A percentile compares a stretch with the other conserved stretches of the same genome.
These are phyloP conservation scores for Meta bourneti DNA, from an alignment of 2,888 invertebrate species.

Conservation along the genomic window DNA sequence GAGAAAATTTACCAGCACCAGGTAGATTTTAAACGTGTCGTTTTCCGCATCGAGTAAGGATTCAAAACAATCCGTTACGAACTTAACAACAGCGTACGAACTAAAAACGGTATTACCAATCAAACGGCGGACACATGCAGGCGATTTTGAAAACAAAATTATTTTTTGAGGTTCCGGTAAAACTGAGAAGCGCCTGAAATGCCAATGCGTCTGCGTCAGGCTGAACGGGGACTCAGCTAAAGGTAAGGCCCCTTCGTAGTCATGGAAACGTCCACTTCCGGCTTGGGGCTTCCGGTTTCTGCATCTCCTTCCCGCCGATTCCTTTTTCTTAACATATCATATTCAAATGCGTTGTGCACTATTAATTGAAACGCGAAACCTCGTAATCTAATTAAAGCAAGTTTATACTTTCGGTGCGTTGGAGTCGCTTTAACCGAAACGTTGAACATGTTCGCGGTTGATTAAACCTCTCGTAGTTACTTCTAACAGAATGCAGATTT, in stretches of 20 bases:
- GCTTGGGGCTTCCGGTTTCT: slow-evolving; percentile 59
- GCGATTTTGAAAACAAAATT: slow-evolving; percentile 63
- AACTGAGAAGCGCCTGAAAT: slow-evolving; percentile 60
- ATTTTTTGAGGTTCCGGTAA: slow-evolving; percentile 73
- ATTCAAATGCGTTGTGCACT: slow-evolving; percentile 1
- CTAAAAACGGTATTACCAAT: slow-evolving; percentile 10
- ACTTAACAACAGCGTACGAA: neutral
- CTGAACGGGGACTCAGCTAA: slow-evolving; percentile 62
- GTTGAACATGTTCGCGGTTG: neutral
- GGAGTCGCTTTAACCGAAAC: neutral
- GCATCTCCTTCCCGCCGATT: neutral
- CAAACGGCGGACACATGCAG: slow-evolving; percentile 31
- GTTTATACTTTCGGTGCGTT: neutral
- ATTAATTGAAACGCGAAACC: slow-evolving; percentile 5
- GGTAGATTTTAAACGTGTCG: neutral
- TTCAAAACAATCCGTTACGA: too few relatives aligned
- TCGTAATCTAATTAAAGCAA: neutral
- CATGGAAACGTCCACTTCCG: slow-evolving; percentile 69
- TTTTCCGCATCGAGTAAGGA: too few relatives aligned
- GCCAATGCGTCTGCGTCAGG: slow-evolving; percentile 61
- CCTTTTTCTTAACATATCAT: slow-evolving; percentile 16
- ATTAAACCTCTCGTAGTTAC: neutral
- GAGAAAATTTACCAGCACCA: slow-evolving; percentile 22
- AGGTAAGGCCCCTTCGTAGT: slow-evolving; percentile 68
- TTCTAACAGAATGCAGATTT: neutral